A percentile compares a stretch with the other conserved stretches of the same genome.
These are phyloP conservation scores for Monomorium pharaonis DNA, from an alignment of 1,140 invertebrate genomes.

Conservation along the genomic window DNA sequence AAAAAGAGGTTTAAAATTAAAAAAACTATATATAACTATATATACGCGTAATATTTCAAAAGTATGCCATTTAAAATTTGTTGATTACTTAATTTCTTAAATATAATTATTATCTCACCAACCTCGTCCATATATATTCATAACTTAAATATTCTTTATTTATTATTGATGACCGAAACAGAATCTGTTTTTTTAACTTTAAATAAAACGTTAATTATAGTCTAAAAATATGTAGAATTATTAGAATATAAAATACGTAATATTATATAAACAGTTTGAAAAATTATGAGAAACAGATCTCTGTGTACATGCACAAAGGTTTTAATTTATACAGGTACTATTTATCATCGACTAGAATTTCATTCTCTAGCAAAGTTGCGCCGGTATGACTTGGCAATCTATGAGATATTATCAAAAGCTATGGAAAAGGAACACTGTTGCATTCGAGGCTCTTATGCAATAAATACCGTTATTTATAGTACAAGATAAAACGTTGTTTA, in stretches of 20 bases:
- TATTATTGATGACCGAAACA: no score
- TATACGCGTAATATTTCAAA: no score
- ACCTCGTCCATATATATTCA: no score
- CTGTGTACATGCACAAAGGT: neutral
- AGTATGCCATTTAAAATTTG: no score
- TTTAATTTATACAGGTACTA: neutral
- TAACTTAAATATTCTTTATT: no score
- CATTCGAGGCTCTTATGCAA: neutral
- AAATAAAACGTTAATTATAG: neutral
- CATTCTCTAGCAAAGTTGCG: conserved; percentile 8
- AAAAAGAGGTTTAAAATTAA: no score
- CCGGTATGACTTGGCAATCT: neutral
- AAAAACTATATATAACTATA: no score
- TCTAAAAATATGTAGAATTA: neutral
- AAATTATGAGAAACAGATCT: neutral
- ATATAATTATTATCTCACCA: no score
- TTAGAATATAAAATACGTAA: neutral
- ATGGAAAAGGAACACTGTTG: neutral
- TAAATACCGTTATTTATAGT: conserved; percentile 32
- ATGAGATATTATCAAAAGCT: conserved; percentile 4
- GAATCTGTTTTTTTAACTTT: neutral
- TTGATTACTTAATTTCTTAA: no score
- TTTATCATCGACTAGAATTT: conserved; percentile 33
- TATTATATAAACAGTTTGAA: neutral
- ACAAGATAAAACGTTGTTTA: neutral